These are phyloP conservation scores for Acanthurus tractus DNA, from an alignment of 2,797 vertebrate species.

Conservation along the genomic window DNA sequence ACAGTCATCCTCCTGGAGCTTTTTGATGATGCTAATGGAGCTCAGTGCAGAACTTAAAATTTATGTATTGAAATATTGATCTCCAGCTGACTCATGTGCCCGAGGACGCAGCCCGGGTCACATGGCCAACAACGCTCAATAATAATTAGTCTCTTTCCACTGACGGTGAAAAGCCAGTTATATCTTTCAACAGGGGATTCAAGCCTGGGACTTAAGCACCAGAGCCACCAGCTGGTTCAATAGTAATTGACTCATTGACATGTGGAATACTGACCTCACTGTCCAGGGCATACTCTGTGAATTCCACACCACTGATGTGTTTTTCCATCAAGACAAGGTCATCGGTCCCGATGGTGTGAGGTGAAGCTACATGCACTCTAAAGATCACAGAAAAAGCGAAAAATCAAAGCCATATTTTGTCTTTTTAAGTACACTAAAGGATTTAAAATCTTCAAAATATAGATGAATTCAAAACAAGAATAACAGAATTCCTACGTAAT, in stretches of 20 bases:
- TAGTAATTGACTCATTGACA: conserved; percentile 64
- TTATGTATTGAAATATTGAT: conserved; percentile 48
- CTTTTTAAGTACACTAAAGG: too few relatives aligned
- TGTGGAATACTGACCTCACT: conserved; percentile 44
- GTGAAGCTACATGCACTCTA: conserved; percentile 10
- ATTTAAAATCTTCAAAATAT: neutral
- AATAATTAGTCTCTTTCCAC: conserved; percentile 74
- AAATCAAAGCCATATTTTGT: too few relatives aligned
- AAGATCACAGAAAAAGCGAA: neutral
- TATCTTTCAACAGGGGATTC: conserved; percentile 30
- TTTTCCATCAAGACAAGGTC: conserved; percentile 69
- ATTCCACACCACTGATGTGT: conserved; percentile 34
- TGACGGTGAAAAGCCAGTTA: conserved; percentile 29
- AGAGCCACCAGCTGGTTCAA: conserved; percentile 49
- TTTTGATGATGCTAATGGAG: neutral
- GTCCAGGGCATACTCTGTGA: conserved; percentile 21
- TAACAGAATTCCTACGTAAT: neutral
- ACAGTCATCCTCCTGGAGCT: neutral
- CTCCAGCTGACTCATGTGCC: conserved; percentile 36
- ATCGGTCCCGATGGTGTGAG: conserved; percentile 12
- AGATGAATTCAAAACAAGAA: neutral
- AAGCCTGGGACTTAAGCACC: conserved; percentile 36
- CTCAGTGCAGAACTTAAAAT: neutral
- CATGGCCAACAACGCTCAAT: conserved; percentile 59
- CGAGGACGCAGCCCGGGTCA: conserved; percentile 33